Conservation (phyloP, 2,888 invertebrate genomes). For the Tetramorium bicarinatum region DNA sequence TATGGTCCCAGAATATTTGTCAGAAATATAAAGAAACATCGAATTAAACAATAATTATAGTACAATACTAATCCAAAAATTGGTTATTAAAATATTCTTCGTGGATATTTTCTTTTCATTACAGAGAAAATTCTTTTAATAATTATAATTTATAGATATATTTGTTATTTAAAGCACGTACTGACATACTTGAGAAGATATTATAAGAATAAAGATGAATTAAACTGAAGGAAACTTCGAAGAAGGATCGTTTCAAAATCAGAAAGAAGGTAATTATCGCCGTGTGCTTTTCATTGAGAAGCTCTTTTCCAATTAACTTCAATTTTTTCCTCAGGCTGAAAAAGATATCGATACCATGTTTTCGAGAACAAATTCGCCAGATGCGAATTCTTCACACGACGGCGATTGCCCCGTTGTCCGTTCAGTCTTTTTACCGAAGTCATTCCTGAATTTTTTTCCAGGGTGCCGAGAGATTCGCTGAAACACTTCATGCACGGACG, state of each 20-base stretch:
- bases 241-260: neutral
- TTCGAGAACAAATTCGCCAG: constrained; percentile 22
- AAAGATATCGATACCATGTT: neutral
- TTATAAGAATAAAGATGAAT: neutral
- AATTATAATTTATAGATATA: neutral
- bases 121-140: neutral
- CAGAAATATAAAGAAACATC: neutral
- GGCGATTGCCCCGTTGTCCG: neutral
- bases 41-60: neutral
- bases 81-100: neutral
- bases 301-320: neutral
- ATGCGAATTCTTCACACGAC: constrained; percentile 11
- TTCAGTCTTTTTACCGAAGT: neutral
- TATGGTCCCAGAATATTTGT: neutral
- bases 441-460: constrained; percentile 13
- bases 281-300: neutral
- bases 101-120: neutral
- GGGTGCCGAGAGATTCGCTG: constrained; percentile 9
- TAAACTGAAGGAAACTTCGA: neutral
- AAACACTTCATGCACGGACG: constrained; percentile 41
- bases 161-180: neutral
- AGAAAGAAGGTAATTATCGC: neutral
- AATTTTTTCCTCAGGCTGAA: neutral
- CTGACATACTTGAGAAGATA: neutral
- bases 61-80: neutral